phyloP scores from a whole-genome alignment of 2,113 vertebrate species.

The Rhabdomys dilectus region DNA sequence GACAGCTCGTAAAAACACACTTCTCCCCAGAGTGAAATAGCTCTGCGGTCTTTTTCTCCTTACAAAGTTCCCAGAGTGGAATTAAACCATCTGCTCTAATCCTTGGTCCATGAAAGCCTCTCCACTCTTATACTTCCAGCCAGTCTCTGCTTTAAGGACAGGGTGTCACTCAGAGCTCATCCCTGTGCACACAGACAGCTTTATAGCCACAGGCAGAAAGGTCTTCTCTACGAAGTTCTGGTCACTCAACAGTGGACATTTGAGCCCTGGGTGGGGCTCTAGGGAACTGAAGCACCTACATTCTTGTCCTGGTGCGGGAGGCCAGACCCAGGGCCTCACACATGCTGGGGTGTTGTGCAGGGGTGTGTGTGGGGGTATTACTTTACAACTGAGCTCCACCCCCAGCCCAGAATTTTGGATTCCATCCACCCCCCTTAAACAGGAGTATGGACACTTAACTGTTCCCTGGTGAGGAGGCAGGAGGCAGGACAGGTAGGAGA shows the following conservation, averaged over 20 bases:
- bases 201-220: fast-evolving
- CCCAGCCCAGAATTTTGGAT: background rate
- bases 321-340: background rate
- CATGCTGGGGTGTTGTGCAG: background rate
- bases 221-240: no score
- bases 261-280: no score
- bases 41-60: background rate
- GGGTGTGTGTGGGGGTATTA: background rate
- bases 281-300: no score
- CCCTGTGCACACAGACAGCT: background rate
- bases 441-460: background rate
- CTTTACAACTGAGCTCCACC: background rate
- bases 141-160: background rate
- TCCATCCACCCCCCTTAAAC: no score
- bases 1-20: background rate
- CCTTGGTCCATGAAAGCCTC: background rate
- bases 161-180: background rate
- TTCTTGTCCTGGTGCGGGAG: background rate
- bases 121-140: no score
- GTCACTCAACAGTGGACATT: background rate
- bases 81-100: background rate
- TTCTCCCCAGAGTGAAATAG: background rate
- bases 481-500: background rate
- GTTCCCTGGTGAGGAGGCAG: background rate
- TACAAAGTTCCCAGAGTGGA: background rate